Conservation (phyloP, 1,140 invertebrate genomes). For the Drosophila sproati region DNA sequence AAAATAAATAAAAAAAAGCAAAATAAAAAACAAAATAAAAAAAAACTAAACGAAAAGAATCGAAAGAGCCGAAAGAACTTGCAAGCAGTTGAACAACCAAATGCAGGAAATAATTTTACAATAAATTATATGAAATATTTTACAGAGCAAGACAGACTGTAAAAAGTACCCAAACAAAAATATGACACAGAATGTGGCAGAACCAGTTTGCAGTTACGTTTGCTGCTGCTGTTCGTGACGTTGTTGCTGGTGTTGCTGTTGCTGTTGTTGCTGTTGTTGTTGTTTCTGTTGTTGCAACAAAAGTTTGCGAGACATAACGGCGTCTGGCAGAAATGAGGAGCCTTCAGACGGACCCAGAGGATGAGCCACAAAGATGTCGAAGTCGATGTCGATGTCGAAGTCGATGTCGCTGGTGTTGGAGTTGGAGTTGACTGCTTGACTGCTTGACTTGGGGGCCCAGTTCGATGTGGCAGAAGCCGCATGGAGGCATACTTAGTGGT, state of each 20-base stretch:
- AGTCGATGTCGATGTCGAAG: not conserved
- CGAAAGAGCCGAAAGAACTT: constrained; percentile 15
- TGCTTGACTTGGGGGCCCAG: constrained; percentile 28
- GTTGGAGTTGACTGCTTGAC: not conserved
- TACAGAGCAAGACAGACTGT: constrained; percentile 11
- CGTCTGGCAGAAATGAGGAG: constrained; percentile 55
- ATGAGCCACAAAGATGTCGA: constrained; percentile 44
- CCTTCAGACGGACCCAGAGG: constrained; percentile 8
- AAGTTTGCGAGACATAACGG: constrained; percentile 74
- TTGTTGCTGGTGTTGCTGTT: constrained; percentile 1
- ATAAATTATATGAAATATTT: constrained; percentile 72
- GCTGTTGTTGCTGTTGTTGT: constrained; percentile 6
- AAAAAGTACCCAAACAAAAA: constrained; percentile 40
- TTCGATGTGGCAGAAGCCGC: constrained; percentile 7
- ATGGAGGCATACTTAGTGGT: not conserved
- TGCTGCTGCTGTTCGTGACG: not conserved
- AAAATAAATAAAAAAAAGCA: no score
- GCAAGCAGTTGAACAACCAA: constrained; percentile 33
- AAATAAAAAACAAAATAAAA: not conserved
- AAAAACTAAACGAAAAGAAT: not conserved
- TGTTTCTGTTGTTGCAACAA: constrained; percentile 20
- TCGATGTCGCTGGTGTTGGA: constrained; percentile 5
- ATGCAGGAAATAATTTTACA: constrained; percentile 74
- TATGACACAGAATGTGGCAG: constrained; percentile 54
- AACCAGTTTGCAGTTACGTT: constrained; percentile 43